Base-by-base conservation (phyloP, 1,140 invertebrate genomes). In the Saccostrea echinata region DNA sequence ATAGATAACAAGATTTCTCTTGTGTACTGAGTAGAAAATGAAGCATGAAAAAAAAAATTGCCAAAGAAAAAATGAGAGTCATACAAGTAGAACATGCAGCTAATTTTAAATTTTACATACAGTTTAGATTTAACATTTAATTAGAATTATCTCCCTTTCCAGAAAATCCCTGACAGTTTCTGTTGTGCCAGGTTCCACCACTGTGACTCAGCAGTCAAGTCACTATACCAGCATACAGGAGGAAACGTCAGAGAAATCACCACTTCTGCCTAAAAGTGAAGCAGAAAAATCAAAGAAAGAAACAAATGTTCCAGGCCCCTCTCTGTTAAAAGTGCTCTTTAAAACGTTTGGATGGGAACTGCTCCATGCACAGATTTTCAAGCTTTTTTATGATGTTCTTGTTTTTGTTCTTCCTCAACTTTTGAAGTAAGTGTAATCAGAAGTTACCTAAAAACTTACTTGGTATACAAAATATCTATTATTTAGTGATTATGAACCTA, bases 341-440 rank as follows among this genome's bases (percentile, higher is more conserved):
- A 89, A 88, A 80, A 91, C 91, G 13, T 92, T 91, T 89, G 90
- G 91, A 61, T 11, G 81, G 84, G 88, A 92, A 24, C 57, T 91
- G 16, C 71, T 92, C 0, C 86, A 88, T 81, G 87, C 88, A 21
- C 91, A 92, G 68, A 85, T 90, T 18, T 92, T 90, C 86, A 92
- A 92, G 71, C 64, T 92, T 27, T 85, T 90, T 16, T 90, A 91
- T 88, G 92, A 92, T 90, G 84, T 82, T 24, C 61, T 91, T 53
- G 57, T 90, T 0, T 88, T 92, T 86, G 76, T 85, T 27, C 90
- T 90, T 51, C 92, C 92, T 9, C 64, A 91, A 4, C 83, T 92
- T 64, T 84, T 92, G 68, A 86, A 88, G 92, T 92, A 87, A 88
- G 90, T 90, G 3, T 52, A 9, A 43, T 3, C 6, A 43, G 43